These are phyloP conservation scores for Centropyge bicolor DNA, from an alignment of 2,797 vertebrate species.

Conservation along the genomic window DNA sequence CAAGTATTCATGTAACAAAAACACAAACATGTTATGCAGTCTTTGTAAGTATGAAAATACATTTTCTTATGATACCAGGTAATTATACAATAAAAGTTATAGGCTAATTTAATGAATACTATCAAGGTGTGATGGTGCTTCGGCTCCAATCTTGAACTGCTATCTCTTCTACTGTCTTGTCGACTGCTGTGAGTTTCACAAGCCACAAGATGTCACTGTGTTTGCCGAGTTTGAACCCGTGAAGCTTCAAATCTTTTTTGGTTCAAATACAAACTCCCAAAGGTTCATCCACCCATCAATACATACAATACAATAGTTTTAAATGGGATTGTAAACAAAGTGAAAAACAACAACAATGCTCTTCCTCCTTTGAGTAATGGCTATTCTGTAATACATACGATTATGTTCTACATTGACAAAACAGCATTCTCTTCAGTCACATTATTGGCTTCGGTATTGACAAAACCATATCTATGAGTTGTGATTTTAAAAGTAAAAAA, in stretches of 20 bases:
- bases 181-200: too few relatives aligned
- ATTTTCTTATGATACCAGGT: too few relatives aligned
- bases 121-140: too few relatives aligned
- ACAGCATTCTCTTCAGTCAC: background rate
- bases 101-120: too few relatives aligned
- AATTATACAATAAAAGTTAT: too few relatives aligned
- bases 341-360: background rate
- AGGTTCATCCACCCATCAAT: background rate
- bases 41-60: background rate
- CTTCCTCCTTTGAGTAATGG: slow-evolving; percentile 24
- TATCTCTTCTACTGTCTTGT: too few relatives aligned
- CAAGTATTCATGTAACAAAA: background rate
- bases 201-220: too few relatives aligned
- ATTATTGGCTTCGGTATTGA: background rate
- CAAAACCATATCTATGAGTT: background rate
- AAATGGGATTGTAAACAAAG: slow-evolving; percentile 14
- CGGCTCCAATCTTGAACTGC: too few relatives aligned
- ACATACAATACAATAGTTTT: slow-evolving; percentile 21
- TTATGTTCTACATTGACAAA: slow-evolving; percentile 1
- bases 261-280: too few relatives aligned
- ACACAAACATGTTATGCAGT: background rate
- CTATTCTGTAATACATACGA: slow-evolving; percentile 21
- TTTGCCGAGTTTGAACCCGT: too few relatives aligned
- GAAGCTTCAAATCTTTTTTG: too few relatives aligned
- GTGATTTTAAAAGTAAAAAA: background rate